Evolutionary conservation across 2,797 vertebrate genomes (phyloP).

Genomic region (Acomys russatus): DNA sequence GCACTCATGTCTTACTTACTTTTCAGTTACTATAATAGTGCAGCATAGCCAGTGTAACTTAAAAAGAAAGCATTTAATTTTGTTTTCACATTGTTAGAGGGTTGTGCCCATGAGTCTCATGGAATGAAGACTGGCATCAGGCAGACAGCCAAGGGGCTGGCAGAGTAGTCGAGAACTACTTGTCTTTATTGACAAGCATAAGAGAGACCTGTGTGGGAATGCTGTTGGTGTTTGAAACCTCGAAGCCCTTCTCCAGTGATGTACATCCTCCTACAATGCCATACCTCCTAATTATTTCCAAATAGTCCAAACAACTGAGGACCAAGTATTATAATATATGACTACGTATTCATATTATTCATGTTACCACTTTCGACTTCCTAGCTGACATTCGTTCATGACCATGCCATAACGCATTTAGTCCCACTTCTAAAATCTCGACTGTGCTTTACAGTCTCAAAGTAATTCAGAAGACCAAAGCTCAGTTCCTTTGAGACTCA

Average conservation of each 20-base stretch:
- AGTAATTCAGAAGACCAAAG: background rate
- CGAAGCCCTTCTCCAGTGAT: background rate
- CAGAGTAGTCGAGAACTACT: background rate
- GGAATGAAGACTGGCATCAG: background rate
- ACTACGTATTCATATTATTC: background rate
- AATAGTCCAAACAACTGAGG: background rate
- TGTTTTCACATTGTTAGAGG: background rate
- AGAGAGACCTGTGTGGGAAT: background rate
- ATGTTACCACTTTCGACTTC: background rate
- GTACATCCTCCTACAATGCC: background rate
- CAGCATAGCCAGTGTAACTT: background rate
- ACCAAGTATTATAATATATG: background rate
- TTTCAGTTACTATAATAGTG: background rate
- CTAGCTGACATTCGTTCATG: background rate
- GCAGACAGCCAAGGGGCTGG: background rate
- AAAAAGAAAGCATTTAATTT: background rate
- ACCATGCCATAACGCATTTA: background rate
- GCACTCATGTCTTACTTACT: background rate
- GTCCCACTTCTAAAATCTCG: background rate
- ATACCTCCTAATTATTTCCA: background rate
- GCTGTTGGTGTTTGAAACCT: background rate
- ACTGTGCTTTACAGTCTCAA: background rate
- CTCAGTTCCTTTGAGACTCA: background rate
- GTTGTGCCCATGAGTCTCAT: background rate
- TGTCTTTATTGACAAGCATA: background rate